Evolutionary conservation across 2,888 invertebrate species (phyloP).

Genomic region (Callinectes sapidus): DNA sequence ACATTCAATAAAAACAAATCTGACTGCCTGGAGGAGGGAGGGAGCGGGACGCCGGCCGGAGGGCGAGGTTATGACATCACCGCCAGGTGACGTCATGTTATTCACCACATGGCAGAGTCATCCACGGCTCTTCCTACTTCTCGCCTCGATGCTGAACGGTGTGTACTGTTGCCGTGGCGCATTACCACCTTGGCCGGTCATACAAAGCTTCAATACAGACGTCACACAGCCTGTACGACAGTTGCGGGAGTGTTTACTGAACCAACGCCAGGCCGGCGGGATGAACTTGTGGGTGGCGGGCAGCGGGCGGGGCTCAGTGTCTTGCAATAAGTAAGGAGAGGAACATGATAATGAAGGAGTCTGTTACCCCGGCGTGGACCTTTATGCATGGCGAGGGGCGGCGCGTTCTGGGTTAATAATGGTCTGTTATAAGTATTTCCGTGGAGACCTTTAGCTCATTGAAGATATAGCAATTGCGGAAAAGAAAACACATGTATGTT

Average conservation of each 20-base stretch:
- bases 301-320: background rate
- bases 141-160: background rate
- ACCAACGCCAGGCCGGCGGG: background rate
- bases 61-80: slow-evolving; percentile 15
- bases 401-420: background rate
- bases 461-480: too few relatives aligned
- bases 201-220: background rate
- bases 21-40: background rate
- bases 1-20: background rate
- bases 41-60: background rate
- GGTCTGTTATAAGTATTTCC: background rate
- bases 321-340: background rate
- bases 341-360: background rate
- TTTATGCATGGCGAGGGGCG: background rate
- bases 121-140: background rate
- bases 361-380: background rate
- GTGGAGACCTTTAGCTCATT: background rate
- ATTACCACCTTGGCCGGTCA: background rate
- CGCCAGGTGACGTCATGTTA: background rate
- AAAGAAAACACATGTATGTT: too few relatives aligned
- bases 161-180: background rate
- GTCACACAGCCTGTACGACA: background rate
- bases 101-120: background rate
- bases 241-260: background rate
- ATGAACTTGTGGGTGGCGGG: background rate